phyloP scores from a whole-genome alignment of 2,113 vertebrate species.

The Enhydra lutris region DNA sequence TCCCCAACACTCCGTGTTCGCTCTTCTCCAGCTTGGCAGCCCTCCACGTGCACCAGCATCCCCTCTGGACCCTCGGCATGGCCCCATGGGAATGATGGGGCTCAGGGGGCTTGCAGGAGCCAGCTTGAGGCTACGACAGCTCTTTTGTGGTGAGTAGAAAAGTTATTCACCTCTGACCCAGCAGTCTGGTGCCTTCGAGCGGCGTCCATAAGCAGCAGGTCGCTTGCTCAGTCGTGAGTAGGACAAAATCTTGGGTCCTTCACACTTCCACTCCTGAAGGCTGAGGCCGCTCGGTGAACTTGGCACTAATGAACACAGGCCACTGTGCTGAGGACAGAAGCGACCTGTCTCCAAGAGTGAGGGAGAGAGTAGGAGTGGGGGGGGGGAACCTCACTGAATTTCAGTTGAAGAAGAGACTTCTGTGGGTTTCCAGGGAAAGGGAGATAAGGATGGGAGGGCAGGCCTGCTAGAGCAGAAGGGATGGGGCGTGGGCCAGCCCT shows the following conservation, averaged over 20 bases:
- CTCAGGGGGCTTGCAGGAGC: no score
- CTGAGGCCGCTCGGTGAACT: not conserved
- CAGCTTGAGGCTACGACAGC: not conserved
- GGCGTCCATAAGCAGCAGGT: not conserved
- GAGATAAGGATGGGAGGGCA: no score
- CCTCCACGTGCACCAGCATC: accelerated
- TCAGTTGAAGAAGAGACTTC: not conserved
- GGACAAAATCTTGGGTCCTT: not conserved
- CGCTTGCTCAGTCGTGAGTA: not conserved
- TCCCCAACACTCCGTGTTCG: not conserved
- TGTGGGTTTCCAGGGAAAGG: not conserved
- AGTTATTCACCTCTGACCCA: not conserved
- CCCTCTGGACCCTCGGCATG: not conserved
- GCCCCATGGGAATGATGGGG: not conserved
- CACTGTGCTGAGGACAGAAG: not conserved
- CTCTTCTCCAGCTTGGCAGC: not conserved
- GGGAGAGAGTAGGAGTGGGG: not conserved
- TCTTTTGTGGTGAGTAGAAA: not conserved
- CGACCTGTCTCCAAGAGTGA: not conserved
- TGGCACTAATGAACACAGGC: not conserved
- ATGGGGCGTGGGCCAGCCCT: not conserved
- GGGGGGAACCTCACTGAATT: not conserved
- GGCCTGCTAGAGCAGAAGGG: no score
- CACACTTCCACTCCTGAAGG: not conserved
- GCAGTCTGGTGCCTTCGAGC: not conserved